phyloP scores from a whole-genome alignment of 2,888 invertebrate genomes.

The Drosophila longiperda region DNA sequence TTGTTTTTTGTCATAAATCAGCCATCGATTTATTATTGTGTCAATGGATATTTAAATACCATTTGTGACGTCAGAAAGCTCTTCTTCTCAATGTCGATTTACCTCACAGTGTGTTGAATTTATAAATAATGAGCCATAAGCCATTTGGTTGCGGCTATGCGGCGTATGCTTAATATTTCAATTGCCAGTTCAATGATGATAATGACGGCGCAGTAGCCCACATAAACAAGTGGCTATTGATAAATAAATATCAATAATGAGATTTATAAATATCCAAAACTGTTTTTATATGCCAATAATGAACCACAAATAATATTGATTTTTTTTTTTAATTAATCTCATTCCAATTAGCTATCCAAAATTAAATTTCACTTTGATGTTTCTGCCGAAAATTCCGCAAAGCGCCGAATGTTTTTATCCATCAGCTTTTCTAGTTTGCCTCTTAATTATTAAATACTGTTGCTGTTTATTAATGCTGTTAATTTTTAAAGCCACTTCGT shows the following conservation, averaged over 20 bases:
- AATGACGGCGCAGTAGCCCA: slow-evolving; percentile 41
- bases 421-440: neutral
- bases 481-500: slow-evolving; percentile 70
- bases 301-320: neutral
- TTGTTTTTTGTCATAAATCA: slow-evolving; percentile 76
- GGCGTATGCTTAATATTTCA: slow-evolving; percentile 62
- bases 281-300: neutral
- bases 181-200: slow-evolving; percentile 41
- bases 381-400: neutral
- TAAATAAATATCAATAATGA: slow-evolving; percentile 27
- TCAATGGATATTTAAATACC: slow-evolving; percentile 71
- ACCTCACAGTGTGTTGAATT: slow-evolving; percentile 25
- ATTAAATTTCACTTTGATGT: neutral
- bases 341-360: neutral
- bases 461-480: slow-evolving; percentile 55
- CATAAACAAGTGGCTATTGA: slow-evolving; percentile 34
- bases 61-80: slow-evolving; percentile 66
- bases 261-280: slow-evolving; percentile 19
- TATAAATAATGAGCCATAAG: slow-evolving; percentile 64
- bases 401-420: neutral
- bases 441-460: slow-evolving; percentile 10
- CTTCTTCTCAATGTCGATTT: slow-evolving; percentile 16
- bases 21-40: slow-evolving; percentile 76
- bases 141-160: slow-evolving; percentile 53
- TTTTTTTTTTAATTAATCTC: slow-evolving; percentile 6